Evolutionary conservation across 2,888 invertebrate genomes (phyloP), one percentile per base, ranked within the genome.

Genomic region (Brachypterus glaber): DNA sequence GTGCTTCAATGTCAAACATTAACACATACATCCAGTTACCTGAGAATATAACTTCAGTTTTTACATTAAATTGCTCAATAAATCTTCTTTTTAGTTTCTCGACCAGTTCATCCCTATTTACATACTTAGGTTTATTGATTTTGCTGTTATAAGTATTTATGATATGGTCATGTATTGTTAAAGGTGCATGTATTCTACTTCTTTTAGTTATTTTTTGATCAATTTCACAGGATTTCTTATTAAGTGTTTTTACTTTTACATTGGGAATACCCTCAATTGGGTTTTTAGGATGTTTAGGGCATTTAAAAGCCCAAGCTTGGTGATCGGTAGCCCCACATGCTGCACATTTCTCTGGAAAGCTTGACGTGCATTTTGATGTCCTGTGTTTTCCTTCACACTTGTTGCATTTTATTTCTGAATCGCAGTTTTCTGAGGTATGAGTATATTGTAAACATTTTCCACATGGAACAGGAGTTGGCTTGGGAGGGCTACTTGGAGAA

Each of bases 191-290:
- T n/a, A 41, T 37, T 34, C 24, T 33, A 3, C 16, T 26, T n/a
- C n/a, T n/a, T 8, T 34, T 34, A 21, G 18, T 38, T 17, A 14
- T 38, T 5, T 14, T 13, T 9, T 34, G 27, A 4, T 14, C 3
- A 5, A 34, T 29, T 30, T 39, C 39, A 12, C 12, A 9, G 5
- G 39, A 33, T 32, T 33, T 37, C 25, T 39, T 37, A 14, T 41
- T 37, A 2, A 38, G 5, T 13, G 37, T 7, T 26, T 37, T 41
- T 8, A 37, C 34, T 33, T 24, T 25, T 12, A 30, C 33, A 34
- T 34, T 40, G 13, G 39, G 34, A n/a, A 43, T 37, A 4, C 37
- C 40, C 14, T 37, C 32, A 16, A 43, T 43, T 3, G 43, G 40
- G 26, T 30, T 7, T 33, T 25, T 38, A 2, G 42, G 39, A 8